phyloP scores from a whole-genome alignment of 2,113 vertebrate genomes.

The Bothrops jararaca region DNA sequence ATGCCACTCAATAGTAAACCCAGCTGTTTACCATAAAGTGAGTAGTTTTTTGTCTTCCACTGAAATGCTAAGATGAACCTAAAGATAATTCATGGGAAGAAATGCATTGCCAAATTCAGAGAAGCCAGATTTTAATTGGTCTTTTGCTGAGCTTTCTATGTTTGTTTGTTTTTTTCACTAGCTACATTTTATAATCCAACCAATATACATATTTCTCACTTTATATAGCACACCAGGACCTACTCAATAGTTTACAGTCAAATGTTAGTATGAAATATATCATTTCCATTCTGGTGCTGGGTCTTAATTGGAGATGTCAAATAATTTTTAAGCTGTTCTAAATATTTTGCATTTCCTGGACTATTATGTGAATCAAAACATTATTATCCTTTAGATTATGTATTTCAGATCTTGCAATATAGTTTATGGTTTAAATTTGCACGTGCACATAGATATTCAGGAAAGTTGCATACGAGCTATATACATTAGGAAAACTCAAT shows the following conservation, averaged over 20 bases:
- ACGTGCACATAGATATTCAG: not conserved
- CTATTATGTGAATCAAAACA: not conserved
- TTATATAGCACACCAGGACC: not conserved
- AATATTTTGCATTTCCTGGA: not conserved
- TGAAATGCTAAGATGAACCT: not conserved
- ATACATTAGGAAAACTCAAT: not conserved
- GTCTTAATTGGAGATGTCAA: not conserved
- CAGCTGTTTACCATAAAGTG: constrained; percentile 78
- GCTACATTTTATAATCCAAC: not conserved
- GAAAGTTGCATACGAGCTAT: not conserved
- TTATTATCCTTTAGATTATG: not conserved
- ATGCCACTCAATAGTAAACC: constrained; percentile 81
- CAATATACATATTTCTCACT: not conserved
- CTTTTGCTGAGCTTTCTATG: constrained; percentile 10
- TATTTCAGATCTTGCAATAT: not conserved
- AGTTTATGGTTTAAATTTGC: not conserved
- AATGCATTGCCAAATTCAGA: not conserved
- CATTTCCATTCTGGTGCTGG: not conserved
- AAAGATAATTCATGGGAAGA: not conserved
- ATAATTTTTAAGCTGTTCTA: not conserved
- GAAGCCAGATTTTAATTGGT: not conserved
- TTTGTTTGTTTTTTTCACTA: not conserved
- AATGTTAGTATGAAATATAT: not conserved
- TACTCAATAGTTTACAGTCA: not conserved
- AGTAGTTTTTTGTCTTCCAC: constrained; percentile 11